These are phyloP conservation scores for Trichogramma evanescens DNA, from an alignment of 2,888 invertebrate genomes.

Conservation along the genomic window DNA sequence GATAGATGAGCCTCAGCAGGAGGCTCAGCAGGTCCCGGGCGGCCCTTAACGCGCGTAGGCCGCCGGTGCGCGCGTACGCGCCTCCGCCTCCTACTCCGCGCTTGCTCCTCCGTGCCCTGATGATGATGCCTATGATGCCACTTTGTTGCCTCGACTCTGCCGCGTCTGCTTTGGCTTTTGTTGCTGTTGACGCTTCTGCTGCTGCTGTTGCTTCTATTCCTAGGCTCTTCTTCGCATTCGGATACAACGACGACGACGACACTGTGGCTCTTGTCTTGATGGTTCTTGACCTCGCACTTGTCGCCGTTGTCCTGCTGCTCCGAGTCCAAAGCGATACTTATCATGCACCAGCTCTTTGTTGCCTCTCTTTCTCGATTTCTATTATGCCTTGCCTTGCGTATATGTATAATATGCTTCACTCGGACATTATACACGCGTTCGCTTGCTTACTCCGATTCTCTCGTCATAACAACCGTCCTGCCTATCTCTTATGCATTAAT, in stretches of 20 bases:
- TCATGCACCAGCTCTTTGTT: no score
- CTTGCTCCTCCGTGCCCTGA: not conserved
- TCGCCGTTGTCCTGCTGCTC: no score
- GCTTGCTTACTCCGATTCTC: no score
- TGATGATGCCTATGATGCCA: not conserved
- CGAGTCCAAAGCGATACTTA: no score
- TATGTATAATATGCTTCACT: no score
- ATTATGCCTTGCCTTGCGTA: no score
- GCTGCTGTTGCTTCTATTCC: not conserved
- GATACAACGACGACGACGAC: not conserved
- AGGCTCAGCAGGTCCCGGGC: slow-evolving; percentile 9
- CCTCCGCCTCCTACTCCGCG: not conserved
- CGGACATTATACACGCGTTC: no score
- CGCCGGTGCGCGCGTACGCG: not conserved
- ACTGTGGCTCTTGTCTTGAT: not conserved
- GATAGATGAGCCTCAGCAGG: not conserved
- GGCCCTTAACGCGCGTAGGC: slow-evolving; percentile 3
- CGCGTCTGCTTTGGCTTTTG: not conserved
- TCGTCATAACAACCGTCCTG: no score
- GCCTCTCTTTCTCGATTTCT: no score
- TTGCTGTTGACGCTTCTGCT: not conserved
- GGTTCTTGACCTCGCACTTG: not conserved
- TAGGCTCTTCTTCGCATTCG: not conserved
- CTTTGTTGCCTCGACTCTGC: not conserved
- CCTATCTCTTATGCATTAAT: no score